Evolutionary conservation across 2,888 invertebrate species (phyloP), one percentile per base, ranked within the genome.

Genomic region (Timandra comae): DNA sequence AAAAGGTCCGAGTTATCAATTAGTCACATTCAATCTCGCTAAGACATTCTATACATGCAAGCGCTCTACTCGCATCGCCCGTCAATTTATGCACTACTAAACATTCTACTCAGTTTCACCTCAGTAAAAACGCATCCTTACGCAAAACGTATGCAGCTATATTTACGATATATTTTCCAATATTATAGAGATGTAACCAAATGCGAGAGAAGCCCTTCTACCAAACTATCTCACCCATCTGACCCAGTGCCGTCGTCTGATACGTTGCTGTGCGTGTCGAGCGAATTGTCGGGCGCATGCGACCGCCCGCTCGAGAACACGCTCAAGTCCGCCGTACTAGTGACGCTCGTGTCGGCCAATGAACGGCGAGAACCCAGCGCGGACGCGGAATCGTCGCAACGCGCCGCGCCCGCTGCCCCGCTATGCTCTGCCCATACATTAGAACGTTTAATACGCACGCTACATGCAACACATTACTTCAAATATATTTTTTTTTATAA

Each of bases 321-420:
- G 52, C 93, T 93, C 38, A 94, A 85, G 68, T 94, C 93, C 0
- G 94, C 93, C 0, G 94, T 94, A 30, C 93, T 94, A 16, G 94
- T 94, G 31, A 94, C 92, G 54, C 93, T 93, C 11, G 94, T 94
- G 65, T 93, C 94, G 9, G 94, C 93, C 39, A 94, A 82, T 30
- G 94, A 94, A 32, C 93, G 90, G 34, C 93, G 88, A 9, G 93
- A 94, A 12, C 93, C 92, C 33, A 91, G 65, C 41, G 89, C 84
- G 16, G 93, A 93, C 53, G 89, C 89, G 10, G 91, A 91, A 63
- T 93, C 93, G 56, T 87, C 87, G 49, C 84, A 79, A 1, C 81
- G 68, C 29, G 54, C 70, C 6, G 69, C 76, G 30, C 74, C 66
- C 38, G 75, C 79, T 31, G 65, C 69, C 21, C 79, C 82, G 48